Conservation (phyloP, 1,140 invertebrate species). For the Tenebrio molitor region DNA sequence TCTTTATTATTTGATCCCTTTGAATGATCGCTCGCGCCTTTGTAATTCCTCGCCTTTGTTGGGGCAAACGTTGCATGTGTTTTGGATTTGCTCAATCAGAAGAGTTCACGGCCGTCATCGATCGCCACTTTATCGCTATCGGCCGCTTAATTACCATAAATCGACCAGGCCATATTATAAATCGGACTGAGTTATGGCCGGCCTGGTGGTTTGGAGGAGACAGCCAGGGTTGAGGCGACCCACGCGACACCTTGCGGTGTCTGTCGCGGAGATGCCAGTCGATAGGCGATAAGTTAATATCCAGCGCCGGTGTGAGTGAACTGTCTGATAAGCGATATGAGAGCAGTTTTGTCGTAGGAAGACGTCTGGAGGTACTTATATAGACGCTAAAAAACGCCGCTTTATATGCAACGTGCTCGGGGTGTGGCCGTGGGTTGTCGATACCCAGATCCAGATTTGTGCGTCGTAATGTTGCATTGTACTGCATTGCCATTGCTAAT, state of each 20-base stretch:
- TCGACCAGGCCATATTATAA: conserved; percentile 24
- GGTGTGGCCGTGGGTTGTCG: conserved; percentile 26
- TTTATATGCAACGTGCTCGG: background rate
- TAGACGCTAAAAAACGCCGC: conserved; percentile 3
- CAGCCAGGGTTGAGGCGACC: conserved; percentile 32
- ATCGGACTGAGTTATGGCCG: conserved; percentile 23
- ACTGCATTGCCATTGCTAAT: background rate
- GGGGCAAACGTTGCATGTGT: background rate
- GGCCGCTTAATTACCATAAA: conserved; percentile 30
- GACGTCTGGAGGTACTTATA: conserved; percentile 29
- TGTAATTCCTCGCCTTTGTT: conserved; percentile 1
- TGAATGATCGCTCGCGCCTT: background rate
- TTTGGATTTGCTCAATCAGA: background rate
- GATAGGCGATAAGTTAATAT: conserved; percentile 38
- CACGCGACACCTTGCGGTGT: conserved; percentile 38
- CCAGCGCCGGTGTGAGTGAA: conserved; percentile 20
- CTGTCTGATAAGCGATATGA: conserved; percentile 15
- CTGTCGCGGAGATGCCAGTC: conserved; percentile 21
- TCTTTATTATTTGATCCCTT: conserved; percentile 24
- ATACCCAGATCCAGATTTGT: conserved; percentile 1
- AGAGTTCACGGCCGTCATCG: conserved; percentile 22
- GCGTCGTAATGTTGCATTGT: conserved; percentile 9
- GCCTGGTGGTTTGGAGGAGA: conserved; percentile 14
- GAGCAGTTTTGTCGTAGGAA: conserved; percentile 18
- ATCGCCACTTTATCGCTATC: conserved; percentile 26